A percentile compares a stretch with the other conserved stretches of the same genome.
Evolutionary conservation across 1,140 invertebrate species (phyloP).

Genomic region (Mamestra configurata): DNA sequence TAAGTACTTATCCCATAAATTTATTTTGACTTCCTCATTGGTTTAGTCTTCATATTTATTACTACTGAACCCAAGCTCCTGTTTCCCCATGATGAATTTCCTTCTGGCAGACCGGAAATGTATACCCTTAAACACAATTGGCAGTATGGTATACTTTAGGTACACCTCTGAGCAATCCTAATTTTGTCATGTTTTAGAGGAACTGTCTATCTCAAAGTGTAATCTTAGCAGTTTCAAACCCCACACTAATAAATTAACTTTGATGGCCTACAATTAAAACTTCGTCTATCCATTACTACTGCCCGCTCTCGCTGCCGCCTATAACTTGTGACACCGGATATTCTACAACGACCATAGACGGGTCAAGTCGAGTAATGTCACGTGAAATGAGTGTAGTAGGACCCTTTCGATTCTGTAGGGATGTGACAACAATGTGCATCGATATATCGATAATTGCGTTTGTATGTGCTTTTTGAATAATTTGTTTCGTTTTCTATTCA

Average conservation of each 20-base stretch:
- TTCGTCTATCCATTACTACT: background rate
- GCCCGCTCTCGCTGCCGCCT: slow-evolving; percentile 10
- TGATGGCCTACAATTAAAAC: slow-evolving; percentile 22
- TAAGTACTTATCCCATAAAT: too few species aligned
- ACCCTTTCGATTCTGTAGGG: slow-evolving; percentile 65
- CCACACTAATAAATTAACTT: background rate
- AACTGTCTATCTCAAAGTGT: background rate
- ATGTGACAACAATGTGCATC: background rate
- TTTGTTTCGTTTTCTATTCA: too few species aligned
- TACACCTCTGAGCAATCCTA: background rate
- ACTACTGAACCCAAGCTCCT: too few species aligned
- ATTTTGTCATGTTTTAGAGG: background rate
- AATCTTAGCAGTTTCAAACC: background rate
- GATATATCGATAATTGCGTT: background rate
- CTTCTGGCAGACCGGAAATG: too few species aligned
- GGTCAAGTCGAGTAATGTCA: slow-evolving; percentile 76
- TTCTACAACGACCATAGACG: slow-evolving; percentile 56
- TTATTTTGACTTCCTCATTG: too few species aligned
- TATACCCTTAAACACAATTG: too few species aligned
- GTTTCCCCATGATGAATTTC: too few species aligned
- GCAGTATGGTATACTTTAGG: too few species aligned
- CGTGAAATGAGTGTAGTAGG: slow-evolving; percentile 73
- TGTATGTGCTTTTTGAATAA: too few species aligned
- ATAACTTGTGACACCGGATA: background rate
- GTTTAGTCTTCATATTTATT: too few species aligned